A percentile compares a stretch with the other conserved stretches of the same genome.
Evolutionary conservation across 2,888 invertebrate species (phyloP).

Genomic region (Heliconius erato): DNA sequence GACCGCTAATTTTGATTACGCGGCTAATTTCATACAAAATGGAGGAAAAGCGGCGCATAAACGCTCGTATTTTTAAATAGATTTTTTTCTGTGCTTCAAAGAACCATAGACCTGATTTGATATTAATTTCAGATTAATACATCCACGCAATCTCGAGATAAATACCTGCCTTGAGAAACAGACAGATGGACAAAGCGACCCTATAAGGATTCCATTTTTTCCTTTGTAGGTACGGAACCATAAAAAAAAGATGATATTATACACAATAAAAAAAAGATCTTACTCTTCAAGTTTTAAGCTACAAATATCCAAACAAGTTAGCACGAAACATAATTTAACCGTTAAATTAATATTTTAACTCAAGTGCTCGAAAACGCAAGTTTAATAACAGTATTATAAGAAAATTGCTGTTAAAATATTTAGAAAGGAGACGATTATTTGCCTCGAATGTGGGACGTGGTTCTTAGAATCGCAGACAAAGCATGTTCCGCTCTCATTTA

Average conservation of each 20-base stretch:
- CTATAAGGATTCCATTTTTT: not conserved
- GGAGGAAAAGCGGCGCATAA: no score
- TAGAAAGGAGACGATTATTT: constrained; percentile 45
- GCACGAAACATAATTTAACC: constrained; percentile 5
- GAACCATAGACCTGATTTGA: no score
- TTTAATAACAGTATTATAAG: constrained; percentile 36
- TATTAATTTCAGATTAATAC: no score
- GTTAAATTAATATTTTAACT: constrained; percentile 30
- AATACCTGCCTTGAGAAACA: no score
- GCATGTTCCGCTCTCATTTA: constrained; percentile 71
- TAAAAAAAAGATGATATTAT: not conserved
- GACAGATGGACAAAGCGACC: no score
- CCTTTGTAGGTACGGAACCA: no score
- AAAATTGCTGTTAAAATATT: constrained; percentile 43
- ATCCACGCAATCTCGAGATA: no score
- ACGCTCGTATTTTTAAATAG: no score
- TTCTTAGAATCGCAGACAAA: constrained; percentile 64
- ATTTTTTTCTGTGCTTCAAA: no score
- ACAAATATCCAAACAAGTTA: constrained; percentile 21
- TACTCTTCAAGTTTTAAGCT: not conserved
- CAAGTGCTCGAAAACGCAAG: constrained; percentile 29
- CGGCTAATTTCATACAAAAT: no score
- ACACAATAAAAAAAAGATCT: not conserved
- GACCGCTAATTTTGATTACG: no score
- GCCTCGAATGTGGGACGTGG: constrained; percentile 58